A percentile compares a stretch with the other conserved stretches of the same genome.
Evolutionary conservation across 2,888 invertebrate genomes (phyloP).

Genomic region (Amphimallon solstitiale): DNA sequence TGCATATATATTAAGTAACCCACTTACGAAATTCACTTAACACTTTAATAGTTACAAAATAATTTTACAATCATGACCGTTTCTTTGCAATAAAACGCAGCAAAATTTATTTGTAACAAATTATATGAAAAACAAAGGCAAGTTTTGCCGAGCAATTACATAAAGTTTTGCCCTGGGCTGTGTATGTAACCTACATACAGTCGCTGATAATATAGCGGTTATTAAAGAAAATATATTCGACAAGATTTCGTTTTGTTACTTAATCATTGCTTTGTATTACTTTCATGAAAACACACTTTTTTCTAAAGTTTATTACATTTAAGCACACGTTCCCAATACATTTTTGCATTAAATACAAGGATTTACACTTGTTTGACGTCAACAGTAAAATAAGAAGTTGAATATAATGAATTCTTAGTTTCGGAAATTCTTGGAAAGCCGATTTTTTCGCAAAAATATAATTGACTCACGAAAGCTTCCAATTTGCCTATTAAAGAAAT

Average conservation of each 20-base stretch:
- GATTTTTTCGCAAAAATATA: no score
- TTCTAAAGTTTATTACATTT: no score
- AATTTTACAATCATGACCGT: not conserved
- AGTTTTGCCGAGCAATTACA: conserved; percentile 18
- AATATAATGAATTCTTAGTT: no score
- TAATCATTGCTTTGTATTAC: conserved; percentile 12
- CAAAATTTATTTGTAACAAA: conserved; percentile 13
- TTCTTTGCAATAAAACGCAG: not conserved
- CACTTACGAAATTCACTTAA: no score
- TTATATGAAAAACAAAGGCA: conserved; percentile 12
- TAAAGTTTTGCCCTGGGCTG: conserved; percentile 19
- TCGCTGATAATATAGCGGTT: conserved; percentile 19
- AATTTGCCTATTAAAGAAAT: no score
- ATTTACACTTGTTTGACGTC: no score
- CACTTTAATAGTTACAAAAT: not conserved
- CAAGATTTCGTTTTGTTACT: conserved; percentile 25
- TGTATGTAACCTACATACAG: conserved; percentile 33
- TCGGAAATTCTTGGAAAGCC: no score
- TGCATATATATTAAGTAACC: no score
- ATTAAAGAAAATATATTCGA: conserved; percentile 23
- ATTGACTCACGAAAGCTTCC: no score
- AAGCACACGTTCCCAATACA: no score
- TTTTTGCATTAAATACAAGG: no score
- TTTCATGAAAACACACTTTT: conserved; percentile 12
- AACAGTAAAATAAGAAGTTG: no score